phyloP scores from a whole-genome alignment of 2,113 vertebrate species.

The Lanius collurio region DNA sequence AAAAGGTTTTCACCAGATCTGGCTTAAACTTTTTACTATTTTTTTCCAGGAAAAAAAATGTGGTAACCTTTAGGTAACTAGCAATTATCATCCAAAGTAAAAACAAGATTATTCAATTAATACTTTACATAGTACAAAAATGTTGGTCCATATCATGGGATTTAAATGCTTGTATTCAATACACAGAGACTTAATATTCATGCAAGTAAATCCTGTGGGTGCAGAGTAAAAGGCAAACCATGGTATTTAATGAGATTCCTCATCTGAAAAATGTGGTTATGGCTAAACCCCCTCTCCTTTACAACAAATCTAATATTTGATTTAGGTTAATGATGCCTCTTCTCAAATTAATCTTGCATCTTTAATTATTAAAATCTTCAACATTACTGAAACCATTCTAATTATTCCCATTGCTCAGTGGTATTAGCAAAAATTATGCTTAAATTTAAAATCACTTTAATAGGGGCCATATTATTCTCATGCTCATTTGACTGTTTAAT shows the following conservation, averaged over 20 bases:
- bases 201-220: slow-evolving; percentile 60
- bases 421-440: slow-evolving; percentile 73
- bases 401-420: slow-evolving; percentile 72
- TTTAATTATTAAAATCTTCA: slow-evolving; percentile 78
- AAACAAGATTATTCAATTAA: slow-evolving; percentile 52
- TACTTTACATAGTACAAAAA: slow-evolving; percentile 39
- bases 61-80: slow-evolving; percentile 13
- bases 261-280: slow-evolving; percentile 42
- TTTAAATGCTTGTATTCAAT: slow-evolving; percentile 55
- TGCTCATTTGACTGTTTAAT: slow-evolving; percentile 61
- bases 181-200: slow-evolving; percentile 59
- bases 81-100: slow-evolving; percentile 12
- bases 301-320: slow-evolving; percentile 71
- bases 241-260: slow-evolving; percentile 56
- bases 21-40: background rate
- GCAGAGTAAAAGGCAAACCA: slow-evolving; percentile 43
- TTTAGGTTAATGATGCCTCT: slow-evolving; percentile 74
- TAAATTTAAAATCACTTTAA: slow-evolving; percentile 75
- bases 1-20: background rate
- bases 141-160: slow-evolving; percentile 13
- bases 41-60: background rate
- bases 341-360: slow-evolving; percentile 71
- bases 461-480: slow-evolving; percentile 54
- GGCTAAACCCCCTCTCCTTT: slow-evolving; percentile 22
- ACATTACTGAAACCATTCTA: slow-evolving; percentile 68